Conservation (phyloP, 2,888 invertebrate species). For the Oxytorus armatus region DNA sequence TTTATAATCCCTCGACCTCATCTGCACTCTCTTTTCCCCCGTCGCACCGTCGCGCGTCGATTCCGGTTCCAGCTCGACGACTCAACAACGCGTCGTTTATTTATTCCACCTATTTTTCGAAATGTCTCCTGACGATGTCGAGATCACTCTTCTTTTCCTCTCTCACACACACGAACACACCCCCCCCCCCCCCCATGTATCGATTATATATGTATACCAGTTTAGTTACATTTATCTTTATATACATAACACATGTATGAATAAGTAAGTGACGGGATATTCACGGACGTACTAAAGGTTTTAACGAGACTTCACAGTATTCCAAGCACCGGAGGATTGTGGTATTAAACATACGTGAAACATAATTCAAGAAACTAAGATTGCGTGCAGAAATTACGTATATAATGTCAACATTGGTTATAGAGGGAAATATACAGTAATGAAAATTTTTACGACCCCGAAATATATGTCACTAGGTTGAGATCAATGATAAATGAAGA, state of each 20-base stretch:
- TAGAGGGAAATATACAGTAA: too few relatives aligned
- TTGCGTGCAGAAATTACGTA: too few relatives aligned
- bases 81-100: slow-evolving; percentile 51
- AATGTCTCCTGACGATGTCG: slow-evolving; percentile 28
- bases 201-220: slow-evolving; percentile 12
- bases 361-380: too few relatives aligned
- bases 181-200: not conserved
- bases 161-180: too few relatives aligned
- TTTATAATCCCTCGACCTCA: slow-evolving; percentile 34
- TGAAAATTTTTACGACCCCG: not conserved
- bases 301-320: too few relatives aligned
- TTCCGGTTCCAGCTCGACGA: slow-evolving; percentile 48
- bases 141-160: slow-evolving; percentile 16
- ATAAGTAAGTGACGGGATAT: too few relatives aligned
- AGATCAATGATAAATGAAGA: not conserved
- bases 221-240: not conserved
- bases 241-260: not conserved
- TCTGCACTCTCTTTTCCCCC: slow-evolving; percentile 16
- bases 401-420: too few relatives aligned
- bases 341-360: too few relatives aligned
- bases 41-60: slow-evolving; percentile 28
- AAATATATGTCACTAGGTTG: not conserved
- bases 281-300: too few relatives aligned
- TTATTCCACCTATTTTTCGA: slow-evolving; percentile 51
- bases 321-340: too few relatives aligned